Evolutionary conservation across 2,113 vertebrate genomes (phyloP).

Genomic region (Psittacara wagleri): DNA sequence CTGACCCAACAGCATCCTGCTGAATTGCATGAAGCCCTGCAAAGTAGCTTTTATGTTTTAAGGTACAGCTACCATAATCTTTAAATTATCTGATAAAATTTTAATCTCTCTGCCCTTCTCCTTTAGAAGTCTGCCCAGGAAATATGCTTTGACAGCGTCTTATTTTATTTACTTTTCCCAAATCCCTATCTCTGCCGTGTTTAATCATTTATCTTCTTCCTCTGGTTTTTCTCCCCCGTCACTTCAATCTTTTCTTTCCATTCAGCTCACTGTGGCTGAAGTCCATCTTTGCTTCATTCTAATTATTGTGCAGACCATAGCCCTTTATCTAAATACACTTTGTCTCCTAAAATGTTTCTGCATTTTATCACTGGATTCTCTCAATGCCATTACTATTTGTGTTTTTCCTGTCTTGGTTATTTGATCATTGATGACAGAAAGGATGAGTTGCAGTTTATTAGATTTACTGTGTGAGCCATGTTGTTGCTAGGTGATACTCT

Average conservation of each 20-base stretch:
- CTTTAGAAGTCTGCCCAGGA: slow-evolving; percentile 13
- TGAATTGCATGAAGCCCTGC: slow-evolving; percentile 1
- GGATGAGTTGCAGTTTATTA: slow-evolving; percentile 50
- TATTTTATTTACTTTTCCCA: slow-evolving; percentile 23
- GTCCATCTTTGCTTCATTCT: slow-evolving; percentile 6
- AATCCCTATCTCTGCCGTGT: slow-evolving; percentile 28
- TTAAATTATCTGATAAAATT: slow-evolving; percentile 46
- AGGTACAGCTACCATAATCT: slow-evolving; percentile 48
- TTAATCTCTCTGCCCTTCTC: slow-evolving; percentile 54
- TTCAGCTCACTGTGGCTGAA: slow-evolving; percentile 8
- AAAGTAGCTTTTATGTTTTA: slow-evolving; percentile 56
- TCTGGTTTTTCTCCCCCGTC: slow-evolving; percentile 1
- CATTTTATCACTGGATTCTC: slow-evolving; percentile 27
- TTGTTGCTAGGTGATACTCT: slow-evolving; percentile 61
- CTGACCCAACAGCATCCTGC: slow-evolving; percentile 6
- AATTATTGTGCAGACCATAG: slow-evolving; percentile 5
- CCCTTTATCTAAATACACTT: not conserved
- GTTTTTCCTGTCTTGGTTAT: slow-evolving; percentile 56
- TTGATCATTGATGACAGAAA: slow-evolving; percentile 49
- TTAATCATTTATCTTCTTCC: slow-evolving; percentile 35
- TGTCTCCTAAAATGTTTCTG: slow-evolving; percentile 40
- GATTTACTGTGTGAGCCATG: not conserved
- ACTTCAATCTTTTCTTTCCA: not conserved
- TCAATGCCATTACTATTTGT: slow-evolving; percentile 23
- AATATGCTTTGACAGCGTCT: slow-evolving; percentile 41